A percentile compares a stretch with the other conserved stretches of the same genome.
Conservation (phyloP, 1,140 invertebrate species). For the Vanessa tameamea region DNA sequence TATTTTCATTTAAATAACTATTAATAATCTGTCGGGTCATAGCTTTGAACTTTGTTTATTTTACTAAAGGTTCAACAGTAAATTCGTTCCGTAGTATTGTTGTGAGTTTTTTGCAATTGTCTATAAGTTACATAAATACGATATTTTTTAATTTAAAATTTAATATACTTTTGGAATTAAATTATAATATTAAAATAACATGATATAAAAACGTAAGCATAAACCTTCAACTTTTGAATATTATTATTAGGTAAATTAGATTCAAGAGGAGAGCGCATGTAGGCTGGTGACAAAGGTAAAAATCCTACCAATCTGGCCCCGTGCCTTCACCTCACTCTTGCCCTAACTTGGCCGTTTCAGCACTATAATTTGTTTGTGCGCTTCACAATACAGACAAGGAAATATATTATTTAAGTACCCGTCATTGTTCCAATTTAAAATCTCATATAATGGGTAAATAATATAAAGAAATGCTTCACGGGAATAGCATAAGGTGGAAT, state of each 20-base stretch:
- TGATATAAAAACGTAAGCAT: background rate
- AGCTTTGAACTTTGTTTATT: background rate
- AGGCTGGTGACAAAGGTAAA: background rate
- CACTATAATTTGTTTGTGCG: background rate
- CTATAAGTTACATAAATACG: too few species aligned
- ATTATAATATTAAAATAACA: too few species aligned
- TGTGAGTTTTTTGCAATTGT: too few species aligned
- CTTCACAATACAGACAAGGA: conserved; percentile 13
- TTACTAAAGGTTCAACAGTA: background rate
- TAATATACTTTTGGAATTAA: too few species aligned
- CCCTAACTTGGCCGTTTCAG: background rate
- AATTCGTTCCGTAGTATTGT: too few species aligned
- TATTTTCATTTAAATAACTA: conserved; percentile 13
- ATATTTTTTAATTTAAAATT: too few species aligned
- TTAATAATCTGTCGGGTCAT: background rate
- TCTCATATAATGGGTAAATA: background rate
- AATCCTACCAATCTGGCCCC: background rate
- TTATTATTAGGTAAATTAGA: background rate
- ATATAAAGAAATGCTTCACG: background rate
- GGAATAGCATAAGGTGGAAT: background rate
- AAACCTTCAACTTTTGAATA: background rate
- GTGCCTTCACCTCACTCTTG: background rate
- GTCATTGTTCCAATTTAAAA: conserved; percentile 13
- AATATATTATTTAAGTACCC: background rate
- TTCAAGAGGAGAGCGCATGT: background rate